Conservation (phyloP, 2,113 vertebrate species). For the Hippocampus barbouri region DNA sequence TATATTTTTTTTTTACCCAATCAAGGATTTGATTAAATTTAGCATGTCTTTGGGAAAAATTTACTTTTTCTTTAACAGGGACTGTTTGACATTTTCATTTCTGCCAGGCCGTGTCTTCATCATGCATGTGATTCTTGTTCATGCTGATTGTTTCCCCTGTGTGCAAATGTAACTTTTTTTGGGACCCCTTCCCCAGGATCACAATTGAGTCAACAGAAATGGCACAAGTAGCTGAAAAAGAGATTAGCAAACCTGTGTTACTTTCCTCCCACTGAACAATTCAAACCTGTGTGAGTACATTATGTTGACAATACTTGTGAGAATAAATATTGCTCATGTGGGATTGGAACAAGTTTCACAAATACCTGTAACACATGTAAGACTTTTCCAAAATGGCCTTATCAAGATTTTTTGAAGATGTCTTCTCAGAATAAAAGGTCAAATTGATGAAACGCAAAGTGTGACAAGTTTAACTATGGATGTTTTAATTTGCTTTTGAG, state of each 20-base stretch:
- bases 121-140: conserved; percentile 48
- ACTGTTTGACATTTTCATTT: conserved; percentile 26
- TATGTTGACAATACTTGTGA: conserved; percentile 36
- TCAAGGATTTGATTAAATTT: not conserved
- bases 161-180: not conserved
- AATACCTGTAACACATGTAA: conserved; percentile 65
- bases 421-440: conserved; percentile 66
- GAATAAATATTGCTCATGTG: conserved; percentile 50
- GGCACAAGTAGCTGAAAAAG: conserved; percentile 41
- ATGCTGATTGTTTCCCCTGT: conserved; percentile 49
- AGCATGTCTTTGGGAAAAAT: not conserved
- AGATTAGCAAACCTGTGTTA: conserved; percentile 40
- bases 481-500: conserved; percentile 28
- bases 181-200: not conserved
- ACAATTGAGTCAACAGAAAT: conserved; percentile 17
- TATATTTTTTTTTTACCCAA: conserved; percentile 14
- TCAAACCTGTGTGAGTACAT: conserved; percentile 28
- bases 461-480: conserved; percentile 16
- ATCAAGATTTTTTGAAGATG: conserved; percentile 66
- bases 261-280: conserved; percentile 49
- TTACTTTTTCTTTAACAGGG: conserved; percentile 28
- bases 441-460: conserved; percentile 34
- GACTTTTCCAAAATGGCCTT: conserved; percentile 74
- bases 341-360: conserved; percentile 61
- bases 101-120: conserved; percentile 34